phyloP scores from a whole-genome alignment of 2,888 invertebrate genomes.

The Ophion ellenae region DNA sequence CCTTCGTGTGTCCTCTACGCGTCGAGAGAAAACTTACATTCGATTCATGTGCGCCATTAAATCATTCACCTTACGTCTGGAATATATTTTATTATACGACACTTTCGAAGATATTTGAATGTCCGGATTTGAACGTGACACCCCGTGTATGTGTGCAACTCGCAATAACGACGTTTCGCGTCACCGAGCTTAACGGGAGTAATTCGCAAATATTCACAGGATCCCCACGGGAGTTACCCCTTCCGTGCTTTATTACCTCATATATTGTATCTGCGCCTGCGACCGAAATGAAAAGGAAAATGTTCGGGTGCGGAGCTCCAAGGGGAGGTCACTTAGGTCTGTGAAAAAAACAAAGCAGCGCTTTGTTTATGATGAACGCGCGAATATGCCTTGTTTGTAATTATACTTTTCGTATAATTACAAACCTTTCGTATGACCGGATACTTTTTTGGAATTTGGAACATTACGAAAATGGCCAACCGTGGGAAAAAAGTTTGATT shows the following conservation, averaged over 20 bases:
- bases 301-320: neutral
- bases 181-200: slow-evolving; percentile 62
- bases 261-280: slow-evolving; percentile 60
- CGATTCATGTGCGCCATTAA: no score
- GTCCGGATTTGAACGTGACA: neutral
- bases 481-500: neutral
- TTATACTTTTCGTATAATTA: neutral
- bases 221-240: slow-evolving; percentile 64
- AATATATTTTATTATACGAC: no score
- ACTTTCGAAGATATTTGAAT: neutral
- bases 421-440: neutral
- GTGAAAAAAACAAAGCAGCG: slow-evolving; percentile 46
- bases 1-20: no score
- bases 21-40: no score
- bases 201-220: slow-evolving; percentile 55
- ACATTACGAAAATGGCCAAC: neutral
- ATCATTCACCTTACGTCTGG: no score
- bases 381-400: neutral
- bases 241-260: slow-evolving; percentile 66
- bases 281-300: slow-evolving; percentile 56
- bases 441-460: neutral
- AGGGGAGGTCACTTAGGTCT: slow-evolving; percentile 6
- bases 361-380: neutral
- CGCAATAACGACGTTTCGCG: slow-evolving; percentile 58
- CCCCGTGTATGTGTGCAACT: slow-evolving; percentile 23